Evolutionary conservation across 1,140 invertebrate species (phyloP), one percentile per base, ranked within the genome.

Genomic region (Hycleus phaleratus): DNA sequence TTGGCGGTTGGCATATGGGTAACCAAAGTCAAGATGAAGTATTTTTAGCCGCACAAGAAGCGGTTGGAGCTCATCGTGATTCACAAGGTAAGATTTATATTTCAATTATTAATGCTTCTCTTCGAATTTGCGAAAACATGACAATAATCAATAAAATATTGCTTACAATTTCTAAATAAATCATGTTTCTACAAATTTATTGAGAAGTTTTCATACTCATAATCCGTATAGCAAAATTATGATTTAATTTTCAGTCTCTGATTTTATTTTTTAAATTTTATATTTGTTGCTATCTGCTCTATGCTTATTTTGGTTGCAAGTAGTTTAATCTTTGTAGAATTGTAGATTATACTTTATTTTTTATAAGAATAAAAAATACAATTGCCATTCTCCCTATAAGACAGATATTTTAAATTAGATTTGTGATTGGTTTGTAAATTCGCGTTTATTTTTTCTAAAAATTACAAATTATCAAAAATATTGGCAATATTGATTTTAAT

Each of bases 21-120:
- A 80, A 81, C 67, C 78, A 82, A 78, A 82, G 78, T 79, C 83
- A 84, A 70, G 85, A 87, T 62, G 84, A 86, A 75, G 81, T 85
- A 68, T 85, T 85, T 73, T 77, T 86, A 68, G 80, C 81, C 70
- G 81, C 83, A 68, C 84, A 85, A 77, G 84, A 87, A 74, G 81
- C 83, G 66, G 79, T 77, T 59, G 80, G 80, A 73, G 82, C 84
- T 74, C 83, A 85, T 75, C 80, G 85, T 74, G 84, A 87, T 78
- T 84, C 84, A 71, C 85, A 86, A 87, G 85, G 85, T 86, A 85
- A 83, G 84, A 77, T 71, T 74, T 74, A 63, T 61, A 69, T 73
- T 42, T 68, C 60, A 71, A 68, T 69, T 69, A 56, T 64, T 58
- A 59, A 42, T 59, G 44, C 65, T 67, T 63, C 43, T 49, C 44